Conservation (phyloP, 2,113 vertebrate genomes). For the Ophiodon elongatus region DNA sequence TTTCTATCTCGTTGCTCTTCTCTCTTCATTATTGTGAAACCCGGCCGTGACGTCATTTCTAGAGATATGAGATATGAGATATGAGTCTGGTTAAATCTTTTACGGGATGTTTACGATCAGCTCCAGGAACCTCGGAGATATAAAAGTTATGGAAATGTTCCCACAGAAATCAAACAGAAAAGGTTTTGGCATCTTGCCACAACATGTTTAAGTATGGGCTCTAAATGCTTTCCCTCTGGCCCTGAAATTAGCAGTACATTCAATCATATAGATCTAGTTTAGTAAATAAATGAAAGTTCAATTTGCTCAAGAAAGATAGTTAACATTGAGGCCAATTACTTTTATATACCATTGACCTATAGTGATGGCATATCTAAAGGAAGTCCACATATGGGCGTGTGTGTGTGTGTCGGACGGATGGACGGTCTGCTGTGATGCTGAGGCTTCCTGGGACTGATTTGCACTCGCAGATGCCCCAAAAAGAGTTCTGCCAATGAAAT, state of each 20-base stretch:
- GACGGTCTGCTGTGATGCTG: too few species aligned
- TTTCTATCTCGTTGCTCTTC: not conserved
- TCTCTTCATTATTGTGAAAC: not conserved
- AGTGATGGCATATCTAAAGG: too few species aligned
- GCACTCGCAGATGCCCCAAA: too few species aligned
- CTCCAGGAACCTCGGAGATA: not conserved
- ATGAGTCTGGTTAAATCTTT: not conserved
- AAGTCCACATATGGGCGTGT: too few species aligned
- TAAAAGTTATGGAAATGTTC: not conserved
- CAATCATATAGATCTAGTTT: not conserved
- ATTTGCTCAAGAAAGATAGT: too few species aligned
- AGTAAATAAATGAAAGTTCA: not conserved
- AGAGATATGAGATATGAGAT: too few species aligned
- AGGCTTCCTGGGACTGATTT: too few species aligned
- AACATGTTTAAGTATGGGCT: not conserved
- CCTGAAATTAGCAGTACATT: not conserved
- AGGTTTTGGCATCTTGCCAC: not conserved
- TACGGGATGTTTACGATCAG: not conserved
- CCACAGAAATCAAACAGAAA: not conserved
- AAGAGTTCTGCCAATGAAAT: too few species aligned
- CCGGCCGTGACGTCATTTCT: not conserved
- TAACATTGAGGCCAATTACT: too few species aligned
- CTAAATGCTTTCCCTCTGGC: not conserved
- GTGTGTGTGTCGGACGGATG: too few species aligned
- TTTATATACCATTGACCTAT: not conserved